Base-by-base conservation (phyloP, 2,888 invertebrate genomes). In the Pachymerium ferrugineum region DNA sequence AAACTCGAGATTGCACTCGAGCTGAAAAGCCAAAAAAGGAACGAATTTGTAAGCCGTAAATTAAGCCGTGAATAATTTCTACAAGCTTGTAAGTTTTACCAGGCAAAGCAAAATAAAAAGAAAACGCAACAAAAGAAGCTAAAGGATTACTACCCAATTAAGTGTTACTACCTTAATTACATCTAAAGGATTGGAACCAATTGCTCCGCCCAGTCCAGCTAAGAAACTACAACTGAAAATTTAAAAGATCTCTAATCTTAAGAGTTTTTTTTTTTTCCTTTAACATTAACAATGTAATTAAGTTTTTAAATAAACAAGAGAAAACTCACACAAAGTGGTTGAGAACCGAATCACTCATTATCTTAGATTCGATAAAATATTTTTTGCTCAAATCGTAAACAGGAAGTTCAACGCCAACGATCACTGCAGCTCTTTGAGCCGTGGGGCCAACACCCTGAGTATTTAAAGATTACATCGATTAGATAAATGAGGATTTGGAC, bases 141-240 rank as follows among this genome's bases (percentile, higher is more conserved):
- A 6, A 14, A 67, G 35, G 35, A 12, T 10, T 10, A 35, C 8
- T 16, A 54, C 8, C 62, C 12, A 14, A n/a, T 6, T 14, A 54
- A 54, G 14, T 6, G 16, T 28, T 6, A 28, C 6, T 83, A 94
- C 95, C 85, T 94, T 86, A 75, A 96, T 88, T 76, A 97, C 96
- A 84, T 97, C 96, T 74, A 97, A 89, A 30, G 97, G 97, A 74
- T 94, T 96, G 75, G 95, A 95, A 75, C 95, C 94, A 76, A 97
- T 86, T 31, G 96, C 95, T 81, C 94, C 72, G 22, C 47, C 72
- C 28, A 72, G 29, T 47, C 72, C 72, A 12, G 72, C 72, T 54
- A 72, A 28, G 16, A 25, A 72, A 30, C 72, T 72, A 25, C 47
- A 72, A 14, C 72, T 72, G 30, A 30, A 72, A 29, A 69, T 69